Base-by-base conservation (phyloP, 1,140 invertebrate genomes). In the Chrysopa pallens region DNA sequence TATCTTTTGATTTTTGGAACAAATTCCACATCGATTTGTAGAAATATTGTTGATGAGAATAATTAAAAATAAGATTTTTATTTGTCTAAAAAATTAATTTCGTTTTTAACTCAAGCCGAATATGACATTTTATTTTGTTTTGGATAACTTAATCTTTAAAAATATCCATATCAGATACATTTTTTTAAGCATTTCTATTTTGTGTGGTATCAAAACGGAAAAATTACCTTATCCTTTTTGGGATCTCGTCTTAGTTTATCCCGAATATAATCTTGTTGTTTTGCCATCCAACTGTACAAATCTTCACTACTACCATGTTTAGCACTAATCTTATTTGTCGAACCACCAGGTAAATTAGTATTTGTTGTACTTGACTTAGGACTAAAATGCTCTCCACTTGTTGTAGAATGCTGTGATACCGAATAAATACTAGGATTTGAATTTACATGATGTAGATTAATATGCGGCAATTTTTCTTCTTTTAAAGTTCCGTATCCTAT, bases 221-320 rank as follows among this genome's bases (percentile, higher is more conserved):
- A 23, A 23, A 23, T 23, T 23, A 23, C 17, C 17, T 23, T 23
- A 23, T 23, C 17, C 17, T 23, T 23, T 23, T 36, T 59, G 58
- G 43, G 63, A 58, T 29, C 69, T 70, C 14, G 66, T 70, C 46
- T 67, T 6, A 33, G n/a, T 33, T 27, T 40, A 12, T 27, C 39
- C 1, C 39, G 15, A 9, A 42, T 27, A 15, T 33, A 75, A 46
- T 78, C 75, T 56, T 92, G 85, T 51, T 93, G 89, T 53, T 88
- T 84, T 0, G 84, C 84, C 89, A 94, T 93, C 90, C 90, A 94
- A 46, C 80, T 85, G 55, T 94, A 94, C 29, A 95, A 63, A 65
- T 89, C 85, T 57, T 92, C 85, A n/a, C 76, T 85, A n/a, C 76
- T 73, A 6, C 71, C 62, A 43, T 62, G 63, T 14, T 58, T 61